Base-by-base conservation (phyloP, 2,888 invertebrate species). In the Dasysyrphus albostriatus region DNA sequence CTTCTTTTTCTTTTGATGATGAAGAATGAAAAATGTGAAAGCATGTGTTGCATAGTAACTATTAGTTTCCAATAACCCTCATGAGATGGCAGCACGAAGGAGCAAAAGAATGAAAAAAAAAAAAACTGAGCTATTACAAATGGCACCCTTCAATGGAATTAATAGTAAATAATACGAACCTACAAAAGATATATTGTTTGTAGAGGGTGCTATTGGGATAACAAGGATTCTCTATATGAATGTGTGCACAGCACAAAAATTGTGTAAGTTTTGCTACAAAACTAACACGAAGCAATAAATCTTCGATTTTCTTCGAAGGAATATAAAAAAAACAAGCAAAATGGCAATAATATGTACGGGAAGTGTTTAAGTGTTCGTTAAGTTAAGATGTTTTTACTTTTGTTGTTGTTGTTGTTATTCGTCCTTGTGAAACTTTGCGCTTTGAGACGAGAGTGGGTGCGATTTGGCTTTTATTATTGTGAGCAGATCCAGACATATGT, bases 211-310 rank as follows among this genome's bases (percentile, higher is more conserved):
- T 47, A 47, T 47, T 14, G 19, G 67, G 69, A 74, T 69, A 69
- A 83, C 58, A 79, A 51, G 74, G 63, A 83, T 75, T 63, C 63
- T 79, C 32, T 32, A 32, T 5, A 32, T 32, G 16, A 47, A 47
- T 78, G 69, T 83, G 75, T 65, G 44, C 69, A 54, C 14, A 42
- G 67, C 73, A 83, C 47, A 69, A 37, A 24, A 63, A 61, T 44
- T 29, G 42, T 42, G 42, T 42, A 63, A 70, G 70, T 70, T 83
- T 65, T 75, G 37, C 56, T 70, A 37, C 70, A 58, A 34, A 47
- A 79, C 83, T 83, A 69, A 74, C 59, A 59, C 61, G 67, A 51
- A 51, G 47, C 67, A 61, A 85, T 85, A 85, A 85, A 85, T 85
- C 84, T 72, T 73, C 34, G 37, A 70, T 47, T 69, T 59, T 34